These are phyloP conservation scores for Psilanteris sp. DNA, from an alignment of 1,140 invertebrate species.

Conservation along the genomic window DNA sequence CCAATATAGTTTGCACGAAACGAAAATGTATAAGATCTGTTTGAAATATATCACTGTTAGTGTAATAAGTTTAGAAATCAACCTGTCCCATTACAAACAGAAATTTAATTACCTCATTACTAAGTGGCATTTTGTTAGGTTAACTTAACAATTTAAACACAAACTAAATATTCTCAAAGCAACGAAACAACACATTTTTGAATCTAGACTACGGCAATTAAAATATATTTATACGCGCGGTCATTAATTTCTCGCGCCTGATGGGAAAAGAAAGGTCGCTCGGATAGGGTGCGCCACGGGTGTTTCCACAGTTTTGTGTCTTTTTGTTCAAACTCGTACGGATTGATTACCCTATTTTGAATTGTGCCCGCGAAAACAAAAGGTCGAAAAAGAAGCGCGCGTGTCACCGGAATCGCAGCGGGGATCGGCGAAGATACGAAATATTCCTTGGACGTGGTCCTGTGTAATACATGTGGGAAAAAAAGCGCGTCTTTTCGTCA, in stretches of 20 bases:
- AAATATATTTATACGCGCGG: conserved; percentile 61
- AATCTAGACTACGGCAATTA: conserved; percentile 70
- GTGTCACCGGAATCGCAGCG: conserved; percentile 42
- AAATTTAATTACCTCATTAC: too few relatives aligned
- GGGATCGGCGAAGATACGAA: conserved; percentile 12
- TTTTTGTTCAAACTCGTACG: conserved; percentile 36
- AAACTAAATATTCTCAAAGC: too few relatives aligned
- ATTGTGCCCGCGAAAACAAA: conserved; percentile 26
- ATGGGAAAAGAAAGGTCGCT: conserved; percentile 29
- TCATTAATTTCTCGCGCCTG: conserved; percentile 68
- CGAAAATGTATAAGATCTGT: too few relatives aligned
- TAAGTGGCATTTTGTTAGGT: too few relatives aligned
- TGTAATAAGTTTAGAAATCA: too few relatives aligned
- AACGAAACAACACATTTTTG: too few relatives aligned
- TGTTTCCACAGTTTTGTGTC: conserved; percentile 42
- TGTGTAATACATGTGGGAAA: conserved; percentile 1
- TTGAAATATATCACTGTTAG: too few relatives aligned
- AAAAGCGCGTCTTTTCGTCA: conserved; percentile 46
- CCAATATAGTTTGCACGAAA: too few relatives aligned
- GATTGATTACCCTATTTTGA: conserved; percentile 50
- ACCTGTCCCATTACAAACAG: too few relatives aligned
- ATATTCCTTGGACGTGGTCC: not conserved
- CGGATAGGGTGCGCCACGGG: conserved; percentile 61
- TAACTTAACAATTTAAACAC: too few relatives aligned
- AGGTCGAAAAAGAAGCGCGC: conserved; percentile 11